Percentiles rank a stretch among this genome's conserved stretches.
phyloP scores from a whole-genome alignment of 2,113 vertebrate genomes.

The Labeo catla region DNA sequence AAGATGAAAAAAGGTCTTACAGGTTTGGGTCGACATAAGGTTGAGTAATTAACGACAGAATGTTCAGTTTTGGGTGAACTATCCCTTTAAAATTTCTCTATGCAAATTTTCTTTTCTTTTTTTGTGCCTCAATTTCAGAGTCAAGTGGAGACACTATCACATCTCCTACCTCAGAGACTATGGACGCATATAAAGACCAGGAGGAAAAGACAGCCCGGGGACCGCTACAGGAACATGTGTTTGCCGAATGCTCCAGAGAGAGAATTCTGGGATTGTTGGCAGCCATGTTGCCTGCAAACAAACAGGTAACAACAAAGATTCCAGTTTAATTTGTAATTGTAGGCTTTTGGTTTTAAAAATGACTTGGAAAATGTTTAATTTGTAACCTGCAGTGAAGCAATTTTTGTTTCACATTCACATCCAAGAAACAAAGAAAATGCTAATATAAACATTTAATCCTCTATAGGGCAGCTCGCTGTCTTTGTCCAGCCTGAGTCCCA shows the following conservation, averaged over 20 bases:
- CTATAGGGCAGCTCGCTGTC: constrained; percentile 79
- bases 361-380: background rate
- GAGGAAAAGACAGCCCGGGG: constrained; percentile 75
- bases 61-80: too few relatives aligned
- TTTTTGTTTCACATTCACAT: background rate
- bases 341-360: background rate
- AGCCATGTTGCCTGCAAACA: constrained; percentile 92
- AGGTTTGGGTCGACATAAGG: too few relatives aligned
- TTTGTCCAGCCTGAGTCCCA: constrained; percentile 84
- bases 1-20: too few relatives aligned
- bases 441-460: background rate
- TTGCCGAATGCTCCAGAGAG: constrained; percentile 96
- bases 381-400: background rate
- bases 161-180: constrained; percentile 58
- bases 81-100: too few relatives aligned
- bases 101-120: background rate
- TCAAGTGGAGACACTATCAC: constrained; percentile 65
- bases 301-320: constrained; percentile 75
- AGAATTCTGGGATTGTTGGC: constrained; percentile 93
- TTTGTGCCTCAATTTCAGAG: constrained; percentile 56
- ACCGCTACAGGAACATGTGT: constrained; percentile 88
- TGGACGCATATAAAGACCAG: constrained; percentile 68
- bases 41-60: too few relatives aligned
- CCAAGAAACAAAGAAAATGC: background rate
- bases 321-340: background rate